Evolutionary conservation across 2,888 invertebrate genomes (phyloP).

Genomic region (Sarcophaga variegata): DNA sequence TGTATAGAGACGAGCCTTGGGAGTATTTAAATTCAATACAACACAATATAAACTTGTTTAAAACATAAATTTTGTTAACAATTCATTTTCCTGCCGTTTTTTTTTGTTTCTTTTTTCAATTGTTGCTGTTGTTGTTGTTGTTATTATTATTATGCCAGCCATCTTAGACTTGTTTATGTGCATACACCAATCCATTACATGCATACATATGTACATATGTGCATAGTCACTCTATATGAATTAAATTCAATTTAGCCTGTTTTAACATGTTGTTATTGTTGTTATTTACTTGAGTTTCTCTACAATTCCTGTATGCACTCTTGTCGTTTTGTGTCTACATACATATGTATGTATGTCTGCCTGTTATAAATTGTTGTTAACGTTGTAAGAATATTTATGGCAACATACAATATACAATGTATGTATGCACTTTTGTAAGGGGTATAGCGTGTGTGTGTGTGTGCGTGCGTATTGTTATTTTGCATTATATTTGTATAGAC

Average conservation of each 20-base stretch:
- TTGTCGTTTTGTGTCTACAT: neutral
- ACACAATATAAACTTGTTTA: slow-evolving; percentile 38
- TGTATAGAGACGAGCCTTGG: slow-evolving; percentile 54
- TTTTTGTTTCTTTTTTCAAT: neutral
- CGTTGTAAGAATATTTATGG: slow-evolving; percentile 54
- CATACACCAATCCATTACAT: neutral
- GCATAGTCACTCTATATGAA: slow-evolving; percentile 60
- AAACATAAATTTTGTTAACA: slow-evolving; percentile 62
- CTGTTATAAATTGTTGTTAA: slow-evolving; percentile 38
- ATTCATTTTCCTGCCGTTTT: neutral
- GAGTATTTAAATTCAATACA: slow-evolving; percentile 67
- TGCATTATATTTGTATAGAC: slow-evolving; percentile 24
- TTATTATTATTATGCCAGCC: slow-evolving; percentile 4
- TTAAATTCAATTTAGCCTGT: slow-evolving; percentile 79
- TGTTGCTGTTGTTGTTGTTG: neutral
- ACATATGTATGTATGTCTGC: neutral
- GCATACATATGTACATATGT: neutral
- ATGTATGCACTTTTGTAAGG: no score
- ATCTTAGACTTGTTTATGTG: neutral
- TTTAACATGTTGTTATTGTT: slow-evolving; percentile 66
- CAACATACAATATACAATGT: slow-evolving; percentile 10
- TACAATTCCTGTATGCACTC: neutral
- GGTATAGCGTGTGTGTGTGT: neutral
- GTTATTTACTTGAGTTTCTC: slow-evolving; percentile 36
- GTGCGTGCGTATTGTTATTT: slow-evolving; percentile 36